phyloP scores from a whole-genome alignment of 2,797 vertebrate genomes.

The Pangasius sanitwongsei region DNA sequence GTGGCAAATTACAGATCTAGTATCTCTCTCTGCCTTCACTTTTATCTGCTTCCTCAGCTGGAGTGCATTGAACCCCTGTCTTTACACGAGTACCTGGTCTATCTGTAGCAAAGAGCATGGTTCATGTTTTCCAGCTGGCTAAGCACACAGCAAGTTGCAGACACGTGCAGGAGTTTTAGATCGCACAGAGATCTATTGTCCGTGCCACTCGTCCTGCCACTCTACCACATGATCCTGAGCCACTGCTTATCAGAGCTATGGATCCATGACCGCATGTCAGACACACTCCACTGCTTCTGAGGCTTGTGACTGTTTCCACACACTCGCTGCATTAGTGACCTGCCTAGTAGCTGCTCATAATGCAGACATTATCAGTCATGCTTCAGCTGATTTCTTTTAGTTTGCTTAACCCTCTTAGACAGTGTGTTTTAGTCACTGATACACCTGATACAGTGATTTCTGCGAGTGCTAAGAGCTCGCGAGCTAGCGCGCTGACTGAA shows the following conservation, averaged over 20 bases:
- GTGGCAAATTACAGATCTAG: neutral
- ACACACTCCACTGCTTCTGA: constrained; percentile 25
- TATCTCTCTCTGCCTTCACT: neutral
- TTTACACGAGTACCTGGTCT: neutral
- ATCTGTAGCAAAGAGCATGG: neutral
- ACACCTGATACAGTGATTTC: constrained; percentile 7
- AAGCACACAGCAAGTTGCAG: constrained; percentile 26
- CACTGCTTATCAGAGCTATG: constrained; percentile 25
- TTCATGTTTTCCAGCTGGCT: constrained; percentile 35
- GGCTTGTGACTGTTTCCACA: neutral
- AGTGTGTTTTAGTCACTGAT: constrained; percentile 25
- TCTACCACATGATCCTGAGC: constrained; percentile 4
- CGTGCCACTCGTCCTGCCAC: constrained; percentile 9
- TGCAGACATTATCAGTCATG: constrained; percentile 1
- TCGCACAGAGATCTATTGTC: constrained; percentile 37
- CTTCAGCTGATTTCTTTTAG: neutral
- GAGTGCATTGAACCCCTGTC: neutral
- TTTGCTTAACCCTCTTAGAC: constrained; percentile 4
- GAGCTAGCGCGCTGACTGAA: neutral
- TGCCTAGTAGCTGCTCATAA: neutral
- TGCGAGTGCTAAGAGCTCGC: neutral
- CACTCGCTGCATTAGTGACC: neutral
- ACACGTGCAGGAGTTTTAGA: constrained; percentile 19
- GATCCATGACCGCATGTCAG: constrained; percentile 22
- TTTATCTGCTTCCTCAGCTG: neutral